Conservation (phyloP, 64 coral and sea anemone genomes). For the Pocillopora damicornis region DNA sequence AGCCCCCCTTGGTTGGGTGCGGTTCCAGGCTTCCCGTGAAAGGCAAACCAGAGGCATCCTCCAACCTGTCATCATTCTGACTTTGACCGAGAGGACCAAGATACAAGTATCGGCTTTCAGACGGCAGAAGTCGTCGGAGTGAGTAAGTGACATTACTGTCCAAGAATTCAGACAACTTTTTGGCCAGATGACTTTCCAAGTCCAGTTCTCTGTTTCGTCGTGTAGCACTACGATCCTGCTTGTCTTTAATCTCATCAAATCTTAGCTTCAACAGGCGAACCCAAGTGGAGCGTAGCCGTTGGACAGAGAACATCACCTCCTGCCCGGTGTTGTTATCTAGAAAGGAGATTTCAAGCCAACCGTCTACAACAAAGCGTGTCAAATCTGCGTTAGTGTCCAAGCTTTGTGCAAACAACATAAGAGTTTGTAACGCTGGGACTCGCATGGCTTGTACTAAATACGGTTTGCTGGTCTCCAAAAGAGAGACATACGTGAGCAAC, state of each 20-base stretch:
- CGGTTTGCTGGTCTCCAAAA: conserved; percentile 93
- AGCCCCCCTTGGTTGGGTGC: conserved; percentile 83
- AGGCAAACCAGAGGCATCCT: background rate
- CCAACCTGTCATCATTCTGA: background rate
- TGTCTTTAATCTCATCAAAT: conserved; percentile 36
- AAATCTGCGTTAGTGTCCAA: conserved; percentile 89
- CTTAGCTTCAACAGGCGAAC: conserved; percentile 68
- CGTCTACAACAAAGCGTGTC: conserved; percentile 80
- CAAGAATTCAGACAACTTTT: conserved; percentile 86
- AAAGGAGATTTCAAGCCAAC: conserved; percentile 85
- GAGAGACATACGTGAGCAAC: conserved; percentile 86
- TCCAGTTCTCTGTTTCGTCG: conserved; percentile 65
- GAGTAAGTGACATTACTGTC: conserved; percentile 85
- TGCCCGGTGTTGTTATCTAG: conserved; percentile 64
- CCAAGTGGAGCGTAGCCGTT: conserved; percentile 83
- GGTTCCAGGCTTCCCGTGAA: conserved; percentile 37
- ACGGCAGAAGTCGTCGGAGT: conserved; percentile 63
- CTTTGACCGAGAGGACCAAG: conserved; percentile 34
- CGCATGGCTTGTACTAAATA: conserved; percentile 99
- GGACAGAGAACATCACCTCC: conserved; percentile 66
- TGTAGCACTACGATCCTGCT: conserved; percentile 31
- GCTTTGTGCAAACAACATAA: conserved; percentile 78
- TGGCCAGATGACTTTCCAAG: conserved; percentile 67
- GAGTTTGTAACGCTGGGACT: conserved; percentile 90
- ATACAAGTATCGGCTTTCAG: conserved; percentile 72